A percentile compares a stretch with the other conserved stretches of the same genome.
phyloP scores from a whole-genome alignment of 1,140 invertebrate genomes.

The Leucophenga varia region DNA sequence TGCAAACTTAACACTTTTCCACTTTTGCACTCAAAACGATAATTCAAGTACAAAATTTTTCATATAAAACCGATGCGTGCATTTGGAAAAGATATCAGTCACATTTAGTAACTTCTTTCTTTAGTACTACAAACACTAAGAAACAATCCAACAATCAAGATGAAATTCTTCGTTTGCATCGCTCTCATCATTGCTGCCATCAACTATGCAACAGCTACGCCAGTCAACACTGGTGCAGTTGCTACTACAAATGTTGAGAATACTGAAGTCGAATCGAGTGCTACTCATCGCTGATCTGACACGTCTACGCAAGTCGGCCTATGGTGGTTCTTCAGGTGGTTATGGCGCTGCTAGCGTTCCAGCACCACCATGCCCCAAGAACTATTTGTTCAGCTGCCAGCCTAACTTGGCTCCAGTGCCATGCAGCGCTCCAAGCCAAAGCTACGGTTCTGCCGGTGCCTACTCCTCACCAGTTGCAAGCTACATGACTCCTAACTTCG shows the following conservation, averaged over 20 bases:
- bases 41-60: too few relatives aligned
- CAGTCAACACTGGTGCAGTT: slow-evolving; percentile 5
- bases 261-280: slow-evolving; percentile 22
- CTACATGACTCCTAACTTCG: slow-evolving; percentile 35
- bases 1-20: too few relatives aligned
- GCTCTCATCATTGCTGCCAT: slow-evolving; percentile 31
- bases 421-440: slow-evolving; percentile 29
- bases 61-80: slow-evolving; percentile 29
- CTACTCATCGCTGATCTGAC: slow-evolving; percentile 31
- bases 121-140: too few relatives aligned
- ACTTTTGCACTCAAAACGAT: too few relatives aligned
- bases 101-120: slow-evolving; percentile 22
- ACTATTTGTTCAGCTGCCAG: slow-evolving; percentile 51
- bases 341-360: slow-evolving; percentile 36
- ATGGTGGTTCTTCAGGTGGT: slow-evolving; percentile 31
- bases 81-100: slow-evolving; percentile 31
- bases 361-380: slow-evolving; percentile 45
- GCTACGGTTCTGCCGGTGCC: slow-evolving; percentile 41
- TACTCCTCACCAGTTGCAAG: slow-evolving; percentile 38
- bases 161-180: slow-evolving; percentile 49
- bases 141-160: slow-evolving; percentile 26
- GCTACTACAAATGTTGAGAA: too few relatives aligned
- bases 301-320: slow-evolving; percentile 43
- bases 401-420: slow-evolving; percentile 45
- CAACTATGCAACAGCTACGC: slow-evolving; percentile 27